These are phyloP conservation scores for Emesis furor DNA, from an alignment of 2,888 invertebrate genomes.

Conservation along the genomic window DNA sequence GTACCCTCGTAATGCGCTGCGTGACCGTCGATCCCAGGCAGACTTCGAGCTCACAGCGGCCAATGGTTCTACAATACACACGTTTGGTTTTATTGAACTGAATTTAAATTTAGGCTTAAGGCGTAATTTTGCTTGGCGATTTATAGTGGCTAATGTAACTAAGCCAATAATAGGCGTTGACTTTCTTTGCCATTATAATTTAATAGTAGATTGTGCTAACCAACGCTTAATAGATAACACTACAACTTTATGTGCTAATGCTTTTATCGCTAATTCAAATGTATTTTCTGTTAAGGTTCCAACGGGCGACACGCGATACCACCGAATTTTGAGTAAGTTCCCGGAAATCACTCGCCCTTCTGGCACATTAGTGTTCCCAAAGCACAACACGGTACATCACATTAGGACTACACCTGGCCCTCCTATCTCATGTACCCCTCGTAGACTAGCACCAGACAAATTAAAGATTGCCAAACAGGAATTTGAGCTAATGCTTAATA, in stretches of 20 bases:
- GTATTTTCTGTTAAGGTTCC: not conserved
- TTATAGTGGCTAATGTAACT: constrained; percentile 78
- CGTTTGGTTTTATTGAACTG: constrained; percentile 49
- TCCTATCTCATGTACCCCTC: constrained; percentile 4
- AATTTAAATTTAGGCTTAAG: constrained; percentile 45
- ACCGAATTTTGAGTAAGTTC: constrained; percentile 45
- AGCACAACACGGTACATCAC: constrained; percentile 41
- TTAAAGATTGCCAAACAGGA: constrained; percentile 22
- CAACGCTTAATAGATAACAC: constrained; percentile 55
- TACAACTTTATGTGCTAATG: constrained; percentile 34
- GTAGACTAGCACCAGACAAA: constrained; percentile 27
- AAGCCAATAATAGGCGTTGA: constrained; percentile 79
- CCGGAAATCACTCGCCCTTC: constrained; percentile 55
- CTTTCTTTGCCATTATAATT: constrained; percentile 75
- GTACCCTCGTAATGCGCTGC: constrained; percentile 41
- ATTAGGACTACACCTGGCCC: not conserved
- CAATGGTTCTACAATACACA: constrained; percentile 53
- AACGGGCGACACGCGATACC: constrained; percentile 35
- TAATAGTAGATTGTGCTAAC: constrained; percentile 76
- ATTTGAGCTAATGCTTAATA: too few relatives aligned
- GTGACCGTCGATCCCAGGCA: constrained; percentile 28
- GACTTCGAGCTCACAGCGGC: constrained; percentile 54
- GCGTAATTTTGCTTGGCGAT: constrained; percentile 56
- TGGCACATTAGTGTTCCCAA: constrained; percentile 27
- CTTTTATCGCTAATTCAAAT: not conserved